Evolutionary conservation across 2,888 invertebrate genomes (phyloP).

Genomic region (Tipula helvola): DNA sequence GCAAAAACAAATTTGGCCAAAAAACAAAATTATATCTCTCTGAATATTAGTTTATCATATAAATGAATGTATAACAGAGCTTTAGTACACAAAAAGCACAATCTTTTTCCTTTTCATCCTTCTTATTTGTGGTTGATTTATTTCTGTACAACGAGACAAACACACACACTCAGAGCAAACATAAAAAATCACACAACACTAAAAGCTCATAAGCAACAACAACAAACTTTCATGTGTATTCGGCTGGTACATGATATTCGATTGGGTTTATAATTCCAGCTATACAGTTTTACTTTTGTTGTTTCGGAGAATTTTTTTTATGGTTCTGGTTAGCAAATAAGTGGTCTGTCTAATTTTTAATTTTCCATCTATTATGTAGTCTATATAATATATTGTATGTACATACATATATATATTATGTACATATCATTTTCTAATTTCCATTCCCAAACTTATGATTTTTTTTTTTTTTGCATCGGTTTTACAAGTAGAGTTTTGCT

Average conservation of each 20-base stretch:
- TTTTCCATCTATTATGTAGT: neutral
- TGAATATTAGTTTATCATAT: neutral
- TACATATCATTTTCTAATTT: neutral
- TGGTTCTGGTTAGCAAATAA: neutral
- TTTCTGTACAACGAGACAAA: neutral
- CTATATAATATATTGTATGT: neutral
- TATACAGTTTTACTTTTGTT: neutral
- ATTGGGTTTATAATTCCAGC: neutral
- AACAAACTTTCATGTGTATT: neutral
- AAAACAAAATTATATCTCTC: neutral
- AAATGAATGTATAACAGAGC: neutral
- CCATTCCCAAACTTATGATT: neutral
- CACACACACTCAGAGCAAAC: neutral
- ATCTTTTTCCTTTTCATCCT: neutral
- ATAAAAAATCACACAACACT: neutral
- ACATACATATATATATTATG: neutral
- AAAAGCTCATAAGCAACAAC: neutral
- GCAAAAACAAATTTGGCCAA: neutral
- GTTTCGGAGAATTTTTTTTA: neutral
- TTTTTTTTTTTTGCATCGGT: neutral
- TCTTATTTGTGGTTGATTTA: neutral
- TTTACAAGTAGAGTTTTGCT: neutral
- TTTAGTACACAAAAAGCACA: neutral
- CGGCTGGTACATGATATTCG: neutral
- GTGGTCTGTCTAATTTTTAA: neutral